Base-by-base conservation (phyloP, 2,113 vertebrate genomes). In the Todiramphus saurophagus region DNA sequence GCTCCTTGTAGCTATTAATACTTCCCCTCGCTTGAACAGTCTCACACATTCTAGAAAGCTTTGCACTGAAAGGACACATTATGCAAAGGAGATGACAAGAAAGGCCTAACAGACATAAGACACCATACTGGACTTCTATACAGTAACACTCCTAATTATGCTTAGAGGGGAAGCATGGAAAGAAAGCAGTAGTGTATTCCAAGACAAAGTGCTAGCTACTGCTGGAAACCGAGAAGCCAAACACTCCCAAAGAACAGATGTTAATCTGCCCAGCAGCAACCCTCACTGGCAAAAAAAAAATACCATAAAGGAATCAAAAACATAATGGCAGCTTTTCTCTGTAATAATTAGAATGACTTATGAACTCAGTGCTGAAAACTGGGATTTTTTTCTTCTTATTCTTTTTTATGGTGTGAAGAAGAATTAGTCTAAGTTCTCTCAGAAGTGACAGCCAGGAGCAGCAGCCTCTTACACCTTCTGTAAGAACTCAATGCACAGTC, bases 131-230 rank as follows among this genome's bases (percentile, higher is more conserved):
- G 83, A 89, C 74, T 93, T 87, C 69, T 73, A 48, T 87, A 83
- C 70, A 89, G 74, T 62, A 76, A 84, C 64, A 83, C 68, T 46
- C n/a, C 74, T n/a, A 51, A 96, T 91, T 64, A 66, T 73, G 83
- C 89, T 91, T 64, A 21, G 77, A 94, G 33, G 60, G 69, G 74
- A 96, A 87, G 89, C 4, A 3, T 84, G 93, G 21, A 51, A 84
- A 95, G 69, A 95, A 94, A 93, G 93, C 84, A 82, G 89, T 25
- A 93, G 83, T 97, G 87, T 94, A 62, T 55, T 84, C 35, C 31
- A 72, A 84, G 51, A 95, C 73, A 93, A 93, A 91, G 69, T 79
- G 48, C 77, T 56, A 46, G 73, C 80, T 90, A 56, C 88, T 91
- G 84, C 84, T 83, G 66, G 64, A 72, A 90, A 93, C 4, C n/a